These are phyloP conservation scores for Troides aeacus DNA, from an alignment of 2,888 invertebrate genomes.

Conservation along the genomic window DNA sequence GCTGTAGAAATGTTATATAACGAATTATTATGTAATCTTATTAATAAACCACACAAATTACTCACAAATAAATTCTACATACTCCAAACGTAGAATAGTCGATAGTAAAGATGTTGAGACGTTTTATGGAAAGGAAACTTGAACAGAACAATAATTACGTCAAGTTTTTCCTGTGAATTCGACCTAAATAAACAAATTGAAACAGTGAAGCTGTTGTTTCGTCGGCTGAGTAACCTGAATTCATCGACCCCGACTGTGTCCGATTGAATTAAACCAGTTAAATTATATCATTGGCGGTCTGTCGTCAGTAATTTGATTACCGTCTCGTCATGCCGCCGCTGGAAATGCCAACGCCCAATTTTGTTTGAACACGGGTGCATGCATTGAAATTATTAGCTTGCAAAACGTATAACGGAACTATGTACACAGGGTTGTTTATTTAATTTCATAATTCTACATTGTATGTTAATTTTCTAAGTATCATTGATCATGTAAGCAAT, in stretches of 20 bases:
- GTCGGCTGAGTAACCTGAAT: conserved; percentile 63
- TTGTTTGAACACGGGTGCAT: conserved; percentile 4
- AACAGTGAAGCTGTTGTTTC: conserved; percentile 44
- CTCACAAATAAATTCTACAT: background rate
- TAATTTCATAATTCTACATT: background rate
- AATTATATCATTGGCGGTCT: conserved; percentile 74
- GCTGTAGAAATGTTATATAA: conserved; percentile 71
- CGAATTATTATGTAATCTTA: conserved; percentile 62
- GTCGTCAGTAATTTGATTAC: conserved; percentile 71
- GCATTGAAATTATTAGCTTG: conserved; percentile 8
- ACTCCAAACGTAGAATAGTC: background rate
- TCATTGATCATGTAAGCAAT: background rate
- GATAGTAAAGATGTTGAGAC: conserved; percentile 26
- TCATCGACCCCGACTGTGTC: conserved; percentile 68
- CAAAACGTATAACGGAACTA: conserved; percentile 5
- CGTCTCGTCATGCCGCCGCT: conserved; percentile 10
- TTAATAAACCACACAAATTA: conserved; percentile 35
- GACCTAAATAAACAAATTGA: conserved; percentile 37
- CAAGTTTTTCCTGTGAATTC: conserved; percentile 33
- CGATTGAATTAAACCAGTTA: conserved; percentile 63
- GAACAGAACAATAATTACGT: background rate
- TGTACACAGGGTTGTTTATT: background rate
- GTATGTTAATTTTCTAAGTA: background rate
- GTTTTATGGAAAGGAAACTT: conserved; percentile 38
- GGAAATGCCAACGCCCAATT: conserved; percentile 8